phyloP scores from a whole-genome alignment of 2,888 invertebrate species.

The Octodonta nipae region DNA sequence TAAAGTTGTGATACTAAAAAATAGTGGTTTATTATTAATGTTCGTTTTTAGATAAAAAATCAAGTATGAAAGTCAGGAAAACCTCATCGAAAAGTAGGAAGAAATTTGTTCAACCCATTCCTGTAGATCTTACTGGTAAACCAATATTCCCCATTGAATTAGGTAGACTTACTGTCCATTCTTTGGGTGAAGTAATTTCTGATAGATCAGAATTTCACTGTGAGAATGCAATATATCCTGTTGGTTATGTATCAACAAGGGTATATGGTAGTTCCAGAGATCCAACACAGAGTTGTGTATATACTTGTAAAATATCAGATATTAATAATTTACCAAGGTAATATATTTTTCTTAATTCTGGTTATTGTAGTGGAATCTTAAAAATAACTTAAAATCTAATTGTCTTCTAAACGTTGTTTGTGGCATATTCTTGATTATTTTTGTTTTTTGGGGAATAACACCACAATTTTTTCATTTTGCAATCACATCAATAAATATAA shows the following conservation, averaged over 20 bases:
- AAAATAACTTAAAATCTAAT: conserved; percentile 1
- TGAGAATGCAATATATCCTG: conserved; percentile 60
- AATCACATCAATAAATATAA: too few species aligned
- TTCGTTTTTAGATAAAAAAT: conserved; percentile 3
- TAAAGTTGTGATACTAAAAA: too few species aligned
- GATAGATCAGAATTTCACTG: conserved; percentile 57
- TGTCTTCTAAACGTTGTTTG: too few species aligned
- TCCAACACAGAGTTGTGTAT: conserved; percentile 55
- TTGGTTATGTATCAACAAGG: conserved; percentile 64
- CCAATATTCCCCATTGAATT: conserved; percentile 61
- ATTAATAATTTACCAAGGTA: conserved; percentile 54
- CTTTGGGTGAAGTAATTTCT: conserved; percentile 59
- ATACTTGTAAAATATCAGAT: conserved; percentile 70
- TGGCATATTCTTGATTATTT: too few species aligned
- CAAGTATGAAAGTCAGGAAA: conserved; percentile 18
- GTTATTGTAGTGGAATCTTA: too few species aligned
- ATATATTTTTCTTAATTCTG: too few species aligned
- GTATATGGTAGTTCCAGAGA: conserved; percentile 59
- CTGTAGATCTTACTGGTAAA: conserved; percentile 50
- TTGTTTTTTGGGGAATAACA: too few species aligned
- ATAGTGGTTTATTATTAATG: too few species aligned
- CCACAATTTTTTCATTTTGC: too few species aligned
- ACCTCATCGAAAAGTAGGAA: conserved; percentile 27
- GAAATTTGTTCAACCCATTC: conserved; percentile 47
- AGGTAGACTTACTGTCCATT: conserved; percentile 57